Evolutionary conservation across 2,797 vertebrate species (phyloP).

Genomic region (Echeneis naucrates): DNA sequence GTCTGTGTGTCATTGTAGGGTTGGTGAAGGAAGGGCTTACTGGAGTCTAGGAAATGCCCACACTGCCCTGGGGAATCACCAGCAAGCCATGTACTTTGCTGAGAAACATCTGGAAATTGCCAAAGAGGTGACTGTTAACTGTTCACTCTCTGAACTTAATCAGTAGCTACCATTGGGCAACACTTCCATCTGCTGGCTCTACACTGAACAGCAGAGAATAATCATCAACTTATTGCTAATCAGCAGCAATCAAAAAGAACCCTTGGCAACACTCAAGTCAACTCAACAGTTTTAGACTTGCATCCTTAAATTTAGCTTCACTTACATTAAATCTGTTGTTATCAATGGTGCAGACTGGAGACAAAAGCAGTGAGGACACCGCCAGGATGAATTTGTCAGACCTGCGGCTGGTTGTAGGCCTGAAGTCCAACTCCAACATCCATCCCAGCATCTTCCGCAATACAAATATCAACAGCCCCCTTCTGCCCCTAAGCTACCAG

Average conservation of each 20-base stretch:
- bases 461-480: conserved; percentile 85
- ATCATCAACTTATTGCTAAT: background rate
- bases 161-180: conserved; percentile 15
- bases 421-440: conserved; percentile 78
- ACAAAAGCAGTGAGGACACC: conserved; percentile 91
- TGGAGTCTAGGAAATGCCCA: conserved; percentile 98
- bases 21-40: conserved; percentile 96
- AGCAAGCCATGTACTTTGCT: conserved; percentile 93
- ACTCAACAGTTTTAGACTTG: background rate
- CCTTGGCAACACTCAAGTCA: fast-evolving
- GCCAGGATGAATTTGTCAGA: conserved; percentile 96
- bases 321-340: conserved; percentile 16
- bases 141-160: conserved; percentile 33
- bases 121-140: conserved; percentile 88
- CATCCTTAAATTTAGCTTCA: background rate
- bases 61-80: conserved; percentile 95
- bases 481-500: conserved; percentile 79
- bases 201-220: conserved; percentile 29
- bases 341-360: conserved; percentile 88
- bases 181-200: conserved; percentile 63
- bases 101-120: conserved; percentile 97
- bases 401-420: conserved; percentile 92
- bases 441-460: conserved; percentile 72
- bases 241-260: background rate
- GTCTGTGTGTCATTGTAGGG: conserved; percentile 84